Conservation (phyloP, 2,113 vertebrate species). For the Pomatostomus ruficeps region DNA sequence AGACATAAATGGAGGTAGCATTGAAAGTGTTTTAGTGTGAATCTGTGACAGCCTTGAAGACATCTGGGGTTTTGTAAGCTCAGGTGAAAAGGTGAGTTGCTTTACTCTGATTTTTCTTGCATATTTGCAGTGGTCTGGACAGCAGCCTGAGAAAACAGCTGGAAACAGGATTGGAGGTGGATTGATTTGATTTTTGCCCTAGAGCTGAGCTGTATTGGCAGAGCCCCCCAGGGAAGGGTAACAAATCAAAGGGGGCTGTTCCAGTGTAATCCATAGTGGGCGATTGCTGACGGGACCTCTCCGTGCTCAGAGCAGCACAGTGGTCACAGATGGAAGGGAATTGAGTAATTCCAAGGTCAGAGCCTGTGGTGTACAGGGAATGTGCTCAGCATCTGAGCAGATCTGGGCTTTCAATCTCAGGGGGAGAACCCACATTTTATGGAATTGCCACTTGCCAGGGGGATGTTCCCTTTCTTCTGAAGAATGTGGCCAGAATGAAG, state of each 20-base stretch:
- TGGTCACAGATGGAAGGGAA: background rate
- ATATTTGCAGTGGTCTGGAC: background rate
- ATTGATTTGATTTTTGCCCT: background rate
- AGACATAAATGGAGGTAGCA: background rate
- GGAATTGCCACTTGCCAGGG: background rate
- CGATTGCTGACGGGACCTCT: background rate
- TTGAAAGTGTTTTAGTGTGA: background rate
- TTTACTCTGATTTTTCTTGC: background rate
- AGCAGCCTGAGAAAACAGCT: background rate
- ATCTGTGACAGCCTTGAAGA: background rate
- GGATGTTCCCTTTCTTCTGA: background rate
- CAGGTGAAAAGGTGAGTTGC: background rate
- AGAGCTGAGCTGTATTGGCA: background rate
- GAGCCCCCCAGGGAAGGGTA: background rate
- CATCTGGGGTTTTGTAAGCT: background rate
- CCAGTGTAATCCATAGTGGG: background rate
- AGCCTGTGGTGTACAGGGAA: background rate
- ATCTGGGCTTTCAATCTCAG: background rate
- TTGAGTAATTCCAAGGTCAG: background rate
- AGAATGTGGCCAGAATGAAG: background rate
- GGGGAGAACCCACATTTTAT: background rate
- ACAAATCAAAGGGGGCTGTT: background rate
- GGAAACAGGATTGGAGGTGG: background rate
- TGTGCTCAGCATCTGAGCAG: background rate
- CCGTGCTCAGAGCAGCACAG: background rate